Percentiles rank a stretch among this genome's conserved stretches.
These are phyloP conservation scores for Mesochorus sp. DNA, from an alignment of 2,888 invertebrate genomes.

Conservation along the genomic window DNA sequence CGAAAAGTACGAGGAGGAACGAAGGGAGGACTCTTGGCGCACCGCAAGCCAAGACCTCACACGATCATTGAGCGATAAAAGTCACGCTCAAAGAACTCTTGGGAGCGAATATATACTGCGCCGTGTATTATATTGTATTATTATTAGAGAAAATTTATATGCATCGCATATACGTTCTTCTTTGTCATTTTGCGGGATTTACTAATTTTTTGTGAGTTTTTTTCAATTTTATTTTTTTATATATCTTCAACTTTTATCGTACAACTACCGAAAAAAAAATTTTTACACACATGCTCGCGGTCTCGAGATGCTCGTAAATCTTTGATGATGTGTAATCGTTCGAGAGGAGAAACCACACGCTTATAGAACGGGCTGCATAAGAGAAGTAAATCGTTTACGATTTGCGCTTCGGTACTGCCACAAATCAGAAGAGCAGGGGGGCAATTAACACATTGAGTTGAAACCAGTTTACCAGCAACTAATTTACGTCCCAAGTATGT, in stretches of 20 bases:
- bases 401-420: background rate
- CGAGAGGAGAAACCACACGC: background rate
- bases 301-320: conserved; percentile 1
- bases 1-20: background rate
- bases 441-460: conserved; percentile 70
- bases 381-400: background rate
- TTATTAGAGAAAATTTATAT: conserved; percentile 23
- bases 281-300: background rate
- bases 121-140: conserved; percentile 37
- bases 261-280: conserved; percentile 8
- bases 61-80: conserved; percentile 56
- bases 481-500: conserved; percentile 61
- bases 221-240: too few relatives aligned
- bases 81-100: conserved; percentile 17
- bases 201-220: conserved; percentile 43
- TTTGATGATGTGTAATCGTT: background rate
- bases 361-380: background rate
- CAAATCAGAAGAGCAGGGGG: background rate
- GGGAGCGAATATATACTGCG: background rate
- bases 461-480: conserved; percentile 63
- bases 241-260: background rate
- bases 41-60: conserved; percentile 39
- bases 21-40: conserved; percentile 3
- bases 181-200: conserved; percentile 18
- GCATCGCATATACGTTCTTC: background rate